Base-by-base conservation (phyloP, 2,888 invertebrate species). In the Tachina grossa region DNA sequence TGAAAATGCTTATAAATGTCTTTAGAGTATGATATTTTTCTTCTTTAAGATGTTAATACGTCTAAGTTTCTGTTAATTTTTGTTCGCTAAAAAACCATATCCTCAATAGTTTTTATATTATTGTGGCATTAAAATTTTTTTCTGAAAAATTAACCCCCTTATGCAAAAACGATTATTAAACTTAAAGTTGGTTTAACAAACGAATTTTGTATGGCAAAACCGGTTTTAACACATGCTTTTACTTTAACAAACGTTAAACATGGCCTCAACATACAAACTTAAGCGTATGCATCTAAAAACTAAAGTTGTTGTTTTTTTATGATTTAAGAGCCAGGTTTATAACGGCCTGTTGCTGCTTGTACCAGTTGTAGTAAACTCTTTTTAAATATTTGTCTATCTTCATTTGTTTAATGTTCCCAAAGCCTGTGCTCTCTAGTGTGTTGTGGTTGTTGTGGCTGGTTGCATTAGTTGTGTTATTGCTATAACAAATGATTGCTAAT, bases 401-500 rank as follows among this genome's bases (percentile, higher is more conserved):
- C 69, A 68, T 82, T 81, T 68, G 59, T 53, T 79, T 63, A 63
- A 65, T 31, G 13, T 53, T 79, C 14, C 49, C 22, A 57, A 6
- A 1, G 66, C 16, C 5, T 14, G 41, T n/a, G 8, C 53, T 53
- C 22, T 45, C 22, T 13, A 11, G 31, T 8, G 45, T 22, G 45
- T 45, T 55, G 45, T 55, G 65, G 45, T 65, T 76, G 16, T 65
- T 55, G 31, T 31, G 10, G 16, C 45, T 69, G 51, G 10, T 49
- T n/a, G 39, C n/a, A n/a, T 16, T 68, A 11, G 59, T 53, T 39
- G 31, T n/a, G 31, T 74, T 53, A 59, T 77, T 81, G 71, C 72
- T 74, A 5, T 81, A 81, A 85, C 72, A 85, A 81, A 81, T 85
- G 76, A 85, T 68, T 68, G 74, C 68, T 66, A 77, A 77, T 85